These are phyloP conservation scores for Gallinago jamesoni DNA, from an alignment of 2,113 vertebrate genomes.

Conservation along the genomic window DNA sequence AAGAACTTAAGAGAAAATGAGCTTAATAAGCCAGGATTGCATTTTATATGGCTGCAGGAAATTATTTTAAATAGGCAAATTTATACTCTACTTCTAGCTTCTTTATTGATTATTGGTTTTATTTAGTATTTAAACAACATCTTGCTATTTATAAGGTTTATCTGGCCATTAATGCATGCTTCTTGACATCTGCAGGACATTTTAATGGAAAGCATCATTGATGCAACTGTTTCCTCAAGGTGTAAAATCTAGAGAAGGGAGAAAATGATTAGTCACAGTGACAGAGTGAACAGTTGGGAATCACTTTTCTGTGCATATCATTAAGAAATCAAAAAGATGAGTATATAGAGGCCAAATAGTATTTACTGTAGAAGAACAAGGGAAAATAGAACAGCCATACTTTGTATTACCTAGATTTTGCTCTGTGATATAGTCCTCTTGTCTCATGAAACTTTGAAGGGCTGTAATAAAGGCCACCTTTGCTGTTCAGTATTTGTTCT, in stretches of 20 bases:
- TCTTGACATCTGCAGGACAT: constrained; percentile 58
- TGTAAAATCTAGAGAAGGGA: constrained; percentile 76
- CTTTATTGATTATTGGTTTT: constrained; percentile 44
- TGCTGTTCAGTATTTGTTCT: background rate
- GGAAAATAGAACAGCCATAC: constrained; percentile 39
- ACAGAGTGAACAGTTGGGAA: constrained; percentile 84
- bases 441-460: background rate
- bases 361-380: constrained; percentile 79
- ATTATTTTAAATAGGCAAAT: constrained; percentile 10
- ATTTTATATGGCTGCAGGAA: background rate
- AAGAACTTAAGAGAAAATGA: background rate
- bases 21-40: background rate
- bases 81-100: background rate
- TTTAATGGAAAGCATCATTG: constrained; percentile 76
- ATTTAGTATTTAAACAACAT: constrained; percentile 26
- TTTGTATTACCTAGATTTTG: constrained; percentile 58
- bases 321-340: constrained; percentile 88
- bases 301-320: constrained; percentile 88
- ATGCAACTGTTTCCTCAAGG: constrained; percentile 77
- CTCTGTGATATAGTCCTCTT: background rate
- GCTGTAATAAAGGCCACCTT: constrained; percentile 55
- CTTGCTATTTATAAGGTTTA: constrained; percentile 27
- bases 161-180: constrained; percentile 48
- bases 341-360: constrained; percentile 74
- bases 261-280: constrained; percentile 86